Evolutionary conservation across 2,113 vertebrate genomes (phyloP).

Genomic region (Gnathonemus longibarbis): DNA sequence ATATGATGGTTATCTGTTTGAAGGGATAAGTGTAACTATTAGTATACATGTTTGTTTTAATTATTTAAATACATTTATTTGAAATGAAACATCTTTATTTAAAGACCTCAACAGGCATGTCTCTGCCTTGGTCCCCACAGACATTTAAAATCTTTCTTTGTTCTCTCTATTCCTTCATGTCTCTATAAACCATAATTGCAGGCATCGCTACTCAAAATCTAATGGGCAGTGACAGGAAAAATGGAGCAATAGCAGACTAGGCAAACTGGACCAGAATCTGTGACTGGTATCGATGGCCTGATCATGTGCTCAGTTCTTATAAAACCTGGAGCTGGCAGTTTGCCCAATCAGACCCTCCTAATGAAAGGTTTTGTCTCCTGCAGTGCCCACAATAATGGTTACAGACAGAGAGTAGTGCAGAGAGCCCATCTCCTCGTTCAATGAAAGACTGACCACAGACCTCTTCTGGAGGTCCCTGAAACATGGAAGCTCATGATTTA

Average conservation of each 20-base stretch:
- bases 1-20: slow-evolving; percentile 90
- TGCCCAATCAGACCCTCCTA: neutral
- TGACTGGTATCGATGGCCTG: neutral
- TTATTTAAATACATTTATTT: neutral
- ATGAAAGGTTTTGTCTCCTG: neutral
- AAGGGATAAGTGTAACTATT: neutral
- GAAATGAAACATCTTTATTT: neutral
- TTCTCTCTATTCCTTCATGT: neutral
- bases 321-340: neutral
- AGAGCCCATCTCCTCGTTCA: neutral
- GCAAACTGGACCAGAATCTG: neutral
- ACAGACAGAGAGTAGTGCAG: neutral
- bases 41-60: neutral
- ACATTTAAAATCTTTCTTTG: neutral
- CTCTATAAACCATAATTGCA: neutral
- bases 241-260: neutral
- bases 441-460: neutral
- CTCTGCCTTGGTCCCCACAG: neutral
- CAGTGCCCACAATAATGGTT: neutral
- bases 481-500: neutral
- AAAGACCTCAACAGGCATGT: neutral
- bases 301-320: neutral
- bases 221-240: neutral
- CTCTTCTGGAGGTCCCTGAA: neutral
- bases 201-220: neutral